Evolutionary conservation across 2,113 vertebrate species (phyloP).

Genomic region (Grammomys dolichurus): DNA sequence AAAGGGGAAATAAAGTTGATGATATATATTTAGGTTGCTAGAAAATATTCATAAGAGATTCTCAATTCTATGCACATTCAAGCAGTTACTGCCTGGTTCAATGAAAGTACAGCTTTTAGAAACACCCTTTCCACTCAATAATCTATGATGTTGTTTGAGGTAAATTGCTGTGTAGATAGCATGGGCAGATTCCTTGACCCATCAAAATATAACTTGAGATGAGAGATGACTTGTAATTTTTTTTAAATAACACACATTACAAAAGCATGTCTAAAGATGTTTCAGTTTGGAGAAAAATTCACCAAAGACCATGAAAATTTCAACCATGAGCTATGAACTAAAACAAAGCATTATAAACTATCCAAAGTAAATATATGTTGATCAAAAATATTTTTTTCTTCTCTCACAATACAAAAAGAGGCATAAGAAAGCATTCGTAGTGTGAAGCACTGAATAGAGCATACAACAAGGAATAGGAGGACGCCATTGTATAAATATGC

Average conservation of each 20-base stretch:
- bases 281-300: neutral
- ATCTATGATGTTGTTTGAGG: neutral
- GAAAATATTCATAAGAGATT: neutral
- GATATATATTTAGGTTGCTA: neutral
- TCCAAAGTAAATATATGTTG: slow-evolving; percentile 9
- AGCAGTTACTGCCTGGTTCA: neutral
- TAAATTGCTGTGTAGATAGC: neutral
- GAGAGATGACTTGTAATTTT: neutral
- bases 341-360: neutral
- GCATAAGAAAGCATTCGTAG: neutral
- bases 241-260: neutral
- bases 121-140: neutral
- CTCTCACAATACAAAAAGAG: neutral
- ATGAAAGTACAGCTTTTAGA: neutral
- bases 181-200: neutral
- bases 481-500: neutral
- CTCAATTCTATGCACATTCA: neutral
- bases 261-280: neutral
- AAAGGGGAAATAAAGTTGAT: neutral
- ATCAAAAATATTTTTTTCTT: neutral
- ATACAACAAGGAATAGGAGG: neutral
- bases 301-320: neutral
- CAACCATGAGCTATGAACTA: neutral
- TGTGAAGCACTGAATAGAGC: neutral
- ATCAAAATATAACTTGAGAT: neutral